phyloP scores from a whole-genome alignment of 1,140 invertebrate genomes.

The Drosophila ogumai region DNA sequence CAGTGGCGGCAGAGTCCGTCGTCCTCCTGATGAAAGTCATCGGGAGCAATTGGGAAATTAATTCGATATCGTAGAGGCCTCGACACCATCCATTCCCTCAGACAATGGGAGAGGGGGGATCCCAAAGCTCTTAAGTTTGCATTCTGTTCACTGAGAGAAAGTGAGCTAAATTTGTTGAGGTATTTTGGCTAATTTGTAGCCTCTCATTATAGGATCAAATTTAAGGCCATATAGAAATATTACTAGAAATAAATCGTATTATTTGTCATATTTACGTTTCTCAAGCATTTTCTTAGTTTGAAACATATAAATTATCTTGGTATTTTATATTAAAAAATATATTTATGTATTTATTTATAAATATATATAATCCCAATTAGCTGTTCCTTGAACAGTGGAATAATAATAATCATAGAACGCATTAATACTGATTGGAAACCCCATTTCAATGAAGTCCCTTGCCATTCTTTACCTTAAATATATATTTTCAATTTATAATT shows the following conservation, averaged over 20 bases:
- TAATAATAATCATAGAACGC: too few relatives aligned
- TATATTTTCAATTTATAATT: too few relatives aligned
- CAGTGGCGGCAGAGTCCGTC: neutral
- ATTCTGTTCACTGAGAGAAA: neutral
- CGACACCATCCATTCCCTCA: slow-evolving; percentile 2
- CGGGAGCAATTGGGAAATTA: neutral
- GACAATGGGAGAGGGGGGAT: neutral
- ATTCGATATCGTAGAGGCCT: neutral
- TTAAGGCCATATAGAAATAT: neutral
- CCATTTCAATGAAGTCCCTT: too few relatives aligned
- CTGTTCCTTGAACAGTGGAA: too few relatives aligned
- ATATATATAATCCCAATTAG: too few relatives aligned
- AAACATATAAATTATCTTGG: neutral
- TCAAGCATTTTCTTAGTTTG: neutral
- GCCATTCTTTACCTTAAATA: too few relatives aligned
- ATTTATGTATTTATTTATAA: too few relatives aligned
- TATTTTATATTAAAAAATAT: neutral
- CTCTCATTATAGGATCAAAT: neutral
- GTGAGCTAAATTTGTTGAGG: neutral
- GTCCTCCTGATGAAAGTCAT: neutral
- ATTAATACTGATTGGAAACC: too few relatives aligned
- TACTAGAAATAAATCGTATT: neutral
- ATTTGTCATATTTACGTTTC: neutral
- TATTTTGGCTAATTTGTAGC: neutral
- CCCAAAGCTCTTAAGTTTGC: neutral